Conservation (phyloP, 2,888 invertebrate species). For the Aproaerema taeniolella region DNA sequence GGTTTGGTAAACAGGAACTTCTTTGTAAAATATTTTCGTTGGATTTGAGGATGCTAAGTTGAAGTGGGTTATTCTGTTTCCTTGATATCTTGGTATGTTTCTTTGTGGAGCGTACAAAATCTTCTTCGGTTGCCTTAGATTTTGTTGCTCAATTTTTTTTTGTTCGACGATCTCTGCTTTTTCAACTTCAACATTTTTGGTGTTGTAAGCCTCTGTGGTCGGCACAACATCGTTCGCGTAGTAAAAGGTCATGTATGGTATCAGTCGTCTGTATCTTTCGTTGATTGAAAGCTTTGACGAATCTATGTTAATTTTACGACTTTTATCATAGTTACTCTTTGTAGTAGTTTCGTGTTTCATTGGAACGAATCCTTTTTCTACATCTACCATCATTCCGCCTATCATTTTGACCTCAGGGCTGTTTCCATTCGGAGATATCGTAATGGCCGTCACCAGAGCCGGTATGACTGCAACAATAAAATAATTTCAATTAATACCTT, state of each 20-base stretch:
- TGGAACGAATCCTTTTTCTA: conserved; percentile 47
- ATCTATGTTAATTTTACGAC: conserved; percentile 33
- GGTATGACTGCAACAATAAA: conserved; percentile 63
- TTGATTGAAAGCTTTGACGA: conserved; percentile 66
- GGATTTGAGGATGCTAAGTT: conserved; percentile 69
- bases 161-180: conserved; percentile 60
- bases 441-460: conserved; percentile 49
- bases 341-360: conserved; percentile 32
- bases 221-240: conserved; percentile 77
- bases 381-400: conserved; percentile 52
- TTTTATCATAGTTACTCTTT: conserved; percentile 34
- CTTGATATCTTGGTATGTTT: conserved; percentile 66
- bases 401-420: conserved; percentile 67
- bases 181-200: conserved; percentile 55
- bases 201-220: conserved; percentile 42
- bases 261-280: conserved; percentile 85
- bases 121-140: conserved; percentile 51
- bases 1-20: conserved; percentile 40
- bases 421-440: conserved; percentile 70
- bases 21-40: conserved; percentile 57
- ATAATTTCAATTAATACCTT: conserved; percentile 11
- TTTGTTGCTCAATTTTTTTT: conserved; percentile 30
- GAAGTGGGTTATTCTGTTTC: conserved; percentile 63
- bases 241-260: conserved; percentile 91
- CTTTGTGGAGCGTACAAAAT: conserved; percentile 42